Base-by-base conservation (phyloP, 37 sponge, comb jelly and placozoan species). In the Chondrosia reniformis region DNA sequence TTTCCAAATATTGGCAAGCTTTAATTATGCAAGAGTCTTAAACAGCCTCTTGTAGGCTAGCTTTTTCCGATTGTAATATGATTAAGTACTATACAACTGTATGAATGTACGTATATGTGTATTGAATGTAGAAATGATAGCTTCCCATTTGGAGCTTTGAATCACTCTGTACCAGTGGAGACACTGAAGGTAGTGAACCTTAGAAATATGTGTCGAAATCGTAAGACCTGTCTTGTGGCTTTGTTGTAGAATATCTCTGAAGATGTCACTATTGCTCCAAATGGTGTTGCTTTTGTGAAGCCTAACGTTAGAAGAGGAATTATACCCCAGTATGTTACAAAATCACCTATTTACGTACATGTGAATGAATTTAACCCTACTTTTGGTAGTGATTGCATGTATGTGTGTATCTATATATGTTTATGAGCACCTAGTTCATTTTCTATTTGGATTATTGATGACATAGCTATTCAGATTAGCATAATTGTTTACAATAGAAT, bases 271-370 rank as follows among this genome's bases (percentile, higher is more conserved):
- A 89, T 98, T 19, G 94, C 99, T 10, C 95, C 99, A 15, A 92
- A 87, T 75, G 95, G 95, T 17, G 89, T 95, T 33, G 93, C 85
- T 36, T 98, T 95, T 88, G 99, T 98, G 1, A 92, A 92, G 72
- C 71, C 80, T 12, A 33, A 59, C 37, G 63, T 95, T 34, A 57
- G 99, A 13, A 82, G 66, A 69, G 99, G 99, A 33, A 74, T 98
- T 15, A 30, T 98, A 66, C 93, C 99, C 31, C 75, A 56, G 97
- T 93, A 75, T 46, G 81, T 33, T 25, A n/a, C n/a, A n/a, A n/a
- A n/a, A n/a, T n/a, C n/a, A n/a, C n/a, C n/a, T n/a, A n/a, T n/a
- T n/a, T n/a, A n/a, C n/a, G n/a, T n/a, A n/a, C n/a, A n/a, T n/a
- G n/a, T n/a, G n/a, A n/a, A n/a, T n/a, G n/a, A n/a, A n/a, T n/a